phyloP scores from a whole-genome alignment of 2,113 vertebrate species.

The Cavia porcellus region DNA sequence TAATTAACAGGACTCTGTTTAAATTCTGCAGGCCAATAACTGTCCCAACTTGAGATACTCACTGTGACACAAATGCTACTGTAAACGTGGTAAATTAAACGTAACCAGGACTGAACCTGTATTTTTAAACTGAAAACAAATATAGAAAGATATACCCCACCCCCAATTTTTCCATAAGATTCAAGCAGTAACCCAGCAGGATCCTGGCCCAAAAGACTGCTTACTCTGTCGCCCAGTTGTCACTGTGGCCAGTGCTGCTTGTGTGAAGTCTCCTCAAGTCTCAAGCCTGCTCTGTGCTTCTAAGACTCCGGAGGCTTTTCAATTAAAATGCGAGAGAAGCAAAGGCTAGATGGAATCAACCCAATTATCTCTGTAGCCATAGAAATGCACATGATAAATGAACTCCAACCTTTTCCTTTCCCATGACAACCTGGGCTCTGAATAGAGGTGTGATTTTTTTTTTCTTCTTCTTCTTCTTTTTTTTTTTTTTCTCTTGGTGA shows the following conservation, averaged over 20 bases:
- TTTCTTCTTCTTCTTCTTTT: not conserved
- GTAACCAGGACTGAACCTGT: conserved; percentile 74
- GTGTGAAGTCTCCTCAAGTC: conserved; percentile 62
- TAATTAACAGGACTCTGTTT: conserved; percentile 73
- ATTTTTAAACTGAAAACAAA: conserved; percentile 73
- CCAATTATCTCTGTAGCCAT: conserved; percentile 76
- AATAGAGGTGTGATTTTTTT: conserved; percentile 44
- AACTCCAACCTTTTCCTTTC: conserved; percentile 72
- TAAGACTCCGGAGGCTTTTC: conserved; percentile 72
- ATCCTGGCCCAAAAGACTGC: not conserved
- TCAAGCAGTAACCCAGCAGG: not conserved
- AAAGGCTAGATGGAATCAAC: conserved; percentile 73
- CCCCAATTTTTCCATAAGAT: conserved; percentile 20
- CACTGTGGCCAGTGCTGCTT: conserved; percentile 42
- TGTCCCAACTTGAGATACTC: conserved; percentile 72
- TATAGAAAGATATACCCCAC: conserved; percentile 22
- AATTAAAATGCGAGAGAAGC: conserved; percentile 80
- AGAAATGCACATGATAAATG: conserved; percentile 72
- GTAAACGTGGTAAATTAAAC: conserved; percentile 83
- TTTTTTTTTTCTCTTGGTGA: not conserved
- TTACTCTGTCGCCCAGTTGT: conserved; percentile 41
- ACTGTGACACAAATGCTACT: conserved; percentile 74
- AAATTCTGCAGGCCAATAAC: conserved; percentile 79
- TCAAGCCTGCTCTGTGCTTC: conserved; percentile 58
- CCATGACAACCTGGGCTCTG: conserved; percentile 63